Evolutionary conservation across 2,797 vertebrate species (phyloP).

Genomic region (Epinephelus coioides): DNA sequence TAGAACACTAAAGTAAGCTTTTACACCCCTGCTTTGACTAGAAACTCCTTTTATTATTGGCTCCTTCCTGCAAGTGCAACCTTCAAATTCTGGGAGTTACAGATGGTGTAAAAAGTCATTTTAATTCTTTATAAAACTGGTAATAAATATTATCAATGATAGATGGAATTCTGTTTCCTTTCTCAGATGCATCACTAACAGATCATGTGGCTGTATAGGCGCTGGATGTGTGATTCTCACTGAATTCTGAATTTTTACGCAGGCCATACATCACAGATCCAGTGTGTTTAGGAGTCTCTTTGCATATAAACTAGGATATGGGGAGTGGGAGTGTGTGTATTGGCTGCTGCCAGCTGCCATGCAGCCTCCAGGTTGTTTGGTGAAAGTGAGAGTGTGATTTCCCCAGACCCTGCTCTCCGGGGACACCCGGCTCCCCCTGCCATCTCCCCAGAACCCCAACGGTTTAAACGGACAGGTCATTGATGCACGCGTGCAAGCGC

Average conservation of each 20-base stretch:
- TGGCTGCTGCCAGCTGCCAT: slow-evolving; percentile 78
- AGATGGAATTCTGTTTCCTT: slow-evolving; percentile 10
- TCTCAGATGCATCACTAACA: slow-evolving; percentile 1
- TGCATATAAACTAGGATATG: slow-evolving; percentile 80
- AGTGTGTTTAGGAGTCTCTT: slow-evolving; percentile 71
- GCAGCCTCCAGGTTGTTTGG: slow-evolving; percentile 79
- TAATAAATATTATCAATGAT: slow-evolving; percentile 19
- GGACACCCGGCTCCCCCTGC: slow-evolving; percentile 74
- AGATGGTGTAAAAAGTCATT: slow-evolving; percentile 20
- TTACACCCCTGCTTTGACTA: slow-evolving; percentile 46
- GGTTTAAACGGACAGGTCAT: slow-evolving; percentile 85
- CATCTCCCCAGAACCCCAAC: slow-evolving; percentile 77
- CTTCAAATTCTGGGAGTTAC: slow-evolving; percentile 41
- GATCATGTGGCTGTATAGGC: slow-evolving; percentile 26
- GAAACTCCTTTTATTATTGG: slow-evolving; percentile 53
- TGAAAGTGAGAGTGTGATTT: slow-evolving; percentile 84
- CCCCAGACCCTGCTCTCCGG: slow-evolving; percentile 82
- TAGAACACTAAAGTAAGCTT: slow-evolving; percentile 66
- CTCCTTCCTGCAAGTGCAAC: slow-evolving; percentile 43
- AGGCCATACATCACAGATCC: slow-evolving; percentile 56
- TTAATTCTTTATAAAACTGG: background rate
- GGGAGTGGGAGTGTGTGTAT: slow-evolving; percentile 68
- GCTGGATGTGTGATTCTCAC: slow-evolving; percentile 39
- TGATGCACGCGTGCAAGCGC: slow-evolving; percentile 36
- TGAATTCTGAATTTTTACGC: slow-evolving; percentile 39